phyloP scores from a whole-genome alignment of 2,113 vertebrate species.

The Menura novaehollandiae region DNA sequence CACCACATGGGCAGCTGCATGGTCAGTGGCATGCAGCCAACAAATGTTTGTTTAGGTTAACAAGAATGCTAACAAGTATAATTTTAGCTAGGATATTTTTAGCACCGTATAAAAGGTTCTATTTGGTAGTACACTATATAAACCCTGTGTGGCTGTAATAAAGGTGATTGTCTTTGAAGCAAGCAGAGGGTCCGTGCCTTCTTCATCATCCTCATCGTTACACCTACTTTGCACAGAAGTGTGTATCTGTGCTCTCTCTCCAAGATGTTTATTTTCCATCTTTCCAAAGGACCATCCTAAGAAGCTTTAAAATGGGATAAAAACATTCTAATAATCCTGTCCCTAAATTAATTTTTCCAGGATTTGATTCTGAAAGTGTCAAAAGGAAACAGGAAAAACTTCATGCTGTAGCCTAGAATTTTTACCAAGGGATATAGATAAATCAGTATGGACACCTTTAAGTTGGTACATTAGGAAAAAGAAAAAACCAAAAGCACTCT shows the following conservation, averaged over 20 bases:
- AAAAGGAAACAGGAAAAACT: neutral
- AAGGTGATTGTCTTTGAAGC: no score
- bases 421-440: neutral
- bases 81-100: no score
- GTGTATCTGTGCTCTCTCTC: neutral
- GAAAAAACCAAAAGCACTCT: neutral
- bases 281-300: neutral
- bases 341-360: neutral
- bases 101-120: no score
- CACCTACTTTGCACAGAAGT: neutral
- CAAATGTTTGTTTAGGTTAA: no score
- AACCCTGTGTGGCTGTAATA: no score
- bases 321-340: neutral
- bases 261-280: neutral
- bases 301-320: neutral
- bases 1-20: no score
- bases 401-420: neutral
- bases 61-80: no score
- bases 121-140: no score
- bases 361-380: neutral
- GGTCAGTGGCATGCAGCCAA: no score
- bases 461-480: neutral
- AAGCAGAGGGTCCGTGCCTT: no score
- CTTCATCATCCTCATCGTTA: no score
- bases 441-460: neutral